Evolutionary conservation across 2,888 invertebrate species (phyloP).

Genomic region (Pinctada fucata): DNA sequence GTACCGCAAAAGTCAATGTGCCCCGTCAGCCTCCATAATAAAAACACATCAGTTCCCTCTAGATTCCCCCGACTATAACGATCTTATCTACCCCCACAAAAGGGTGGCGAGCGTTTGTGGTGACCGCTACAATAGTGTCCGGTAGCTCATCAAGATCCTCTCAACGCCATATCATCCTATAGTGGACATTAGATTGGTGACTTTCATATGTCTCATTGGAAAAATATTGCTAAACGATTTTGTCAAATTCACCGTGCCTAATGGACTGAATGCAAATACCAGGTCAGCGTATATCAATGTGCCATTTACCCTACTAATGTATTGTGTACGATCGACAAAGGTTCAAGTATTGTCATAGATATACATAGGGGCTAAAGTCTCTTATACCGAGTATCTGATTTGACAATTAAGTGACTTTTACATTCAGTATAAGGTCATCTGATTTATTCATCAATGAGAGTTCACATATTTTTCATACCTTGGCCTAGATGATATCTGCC

Average conservation of each 20-base stretch:
- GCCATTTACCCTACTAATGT: too few relatives aligned
- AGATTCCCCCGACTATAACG: not conserved
- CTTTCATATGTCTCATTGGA: not conserved
- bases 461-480: too few relatives aligned
- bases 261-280: not conserved
- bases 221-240: not conserved
- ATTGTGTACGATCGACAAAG: too few relatives aligned
- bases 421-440: too few relatives aligned
- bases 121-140: not conserved
- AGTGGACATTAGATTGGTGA: not conserved
- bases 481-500: too few relatives aligned
- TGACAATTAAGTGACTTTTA: too few relatives aligned
- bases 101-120: not conserved
- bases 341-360: too few relatives aligned
- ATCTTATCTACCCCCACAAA: not conserved
- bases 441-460: too few relatives aligned
- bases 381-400: too few relatives aligned
- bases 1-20: not conserved
- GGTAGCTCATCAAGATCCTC: not conserved
- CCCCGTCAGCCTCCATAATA: not conserved
- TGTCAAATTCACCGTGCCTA: not conserved
- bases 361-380: too few relatives aligned
- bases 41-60: not conserved
- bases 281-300: too few relatives aligned
- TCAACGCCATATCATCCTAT: not conserved